Conservation (phyloP, 2,113 vertebrate genomes). For the Gracilinanus agilis region DNA sequence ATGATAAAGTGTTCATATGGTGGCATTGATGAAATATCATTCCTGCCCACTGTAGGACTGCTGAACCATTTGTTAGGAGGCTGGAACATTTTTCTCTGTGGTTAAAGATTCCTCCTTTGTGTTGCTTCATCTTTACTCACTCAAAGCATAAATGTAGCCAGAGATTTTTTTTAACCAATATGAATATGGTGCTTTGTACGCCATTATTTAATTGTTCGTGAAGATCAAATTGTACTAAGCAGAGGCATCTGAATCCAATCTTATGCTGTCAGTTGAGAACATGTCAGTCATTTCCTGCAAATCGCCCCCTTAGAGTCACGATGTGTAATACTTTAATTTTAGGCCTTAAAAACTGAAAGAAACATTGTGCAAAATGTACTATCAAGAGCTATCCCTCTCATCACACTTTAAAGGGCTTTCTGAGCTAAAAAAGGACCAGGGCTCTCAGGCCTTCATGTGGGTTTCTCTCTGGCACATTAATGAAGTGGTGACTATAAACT, state of each 20-base stretch:
- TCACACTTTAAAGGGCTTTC: constrained; percentile 24
- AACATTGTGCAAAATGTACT: constrained; percentile 56
- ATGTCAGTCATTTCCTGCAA: constrained; percentile 62
- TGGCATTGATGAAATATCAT: constrained; percentile 25
- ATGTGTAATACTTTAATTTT: constrained; percentile 62
- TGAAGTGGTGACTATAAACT: constrained; percentile 20
- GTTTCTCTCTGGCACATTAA: constrained; percentile 33
- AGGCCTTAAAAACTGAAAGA: constrained; percentile 65
- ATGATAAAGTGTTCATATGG: constrained; percentile 41
- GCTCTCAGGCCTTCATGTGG: background rate
- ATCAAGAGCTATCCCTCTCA: constrained; percentile 18
- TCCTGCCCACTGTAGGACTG: constrained; percentile 57
- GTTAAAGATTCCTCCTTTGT: constrained; percentile 47
- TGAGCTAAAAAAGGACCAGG: constrained; percentile 24
- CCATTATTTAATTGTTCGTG: constrained; percentile 55
- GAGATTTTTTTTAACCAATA: constrained; percentile 65
- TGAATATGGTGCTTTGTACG: constrained; percentile 66
- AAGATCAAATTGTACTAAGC: constrained; percentile 58
- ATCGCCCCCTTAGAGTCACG: constrained; percentile 49
- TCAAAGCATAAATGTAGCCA: constrained; percentile 61
- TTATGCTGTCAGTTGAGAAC: constrained; percentile 59
- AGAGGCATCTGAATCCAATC: constrained; percentile 30
- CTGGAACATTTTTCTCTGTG: constrained; percentile 25
- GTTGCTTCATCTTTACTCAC: constrained; percentile 42
- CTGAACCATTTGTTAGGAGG: background rate